A percentile compares a stretch with the other conserved stretches of the same genome.
Conservation (phyloP, 2,113 vertebrate species). For the Oryzias javanicus region DNA sequence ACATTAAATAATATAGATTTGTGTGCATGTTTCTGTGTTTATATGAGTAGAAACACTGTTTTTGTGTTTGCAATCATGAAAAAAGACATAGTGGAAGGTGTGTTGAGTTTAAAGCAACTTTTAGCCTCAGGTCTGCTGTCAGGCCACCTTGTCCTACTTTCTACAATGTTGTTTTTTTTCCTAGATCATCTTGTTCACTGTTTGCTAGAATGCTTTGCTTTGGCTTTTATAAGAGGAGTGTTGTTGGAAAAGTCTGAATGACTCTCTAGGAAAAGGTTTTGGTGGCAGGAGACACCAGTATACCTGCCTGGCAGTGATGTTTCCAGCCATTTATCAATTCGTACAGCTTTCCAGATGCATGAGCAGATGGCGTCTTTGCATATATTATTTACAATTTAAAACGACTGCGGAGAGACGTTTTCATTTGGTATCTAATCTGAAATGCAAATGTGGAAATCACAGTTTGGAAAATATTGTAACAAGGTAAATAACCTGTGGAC, state of each 20-base stretch:
- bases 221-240: conserved; percentile 31
- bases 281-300: not conserved
- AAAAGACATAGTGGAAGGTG: conserved; percentile 28
- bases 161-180: conserved; percentile 26
- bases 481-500: conserved; percentile 3
- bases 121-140: conserved; percentile 50
- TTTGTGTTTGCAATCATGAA: not conserved
- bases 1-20: conserved; percentile 37
- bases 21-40: not conserved
- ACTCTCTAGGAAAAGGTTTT: conserved; percentile 19
- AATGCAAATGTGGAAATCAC: conserved; percentile 27
- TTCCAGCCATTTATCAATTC: too few species aligned
- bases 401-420: conserved; percentile 25
- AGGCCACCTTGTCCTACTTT: conserved; percentile 38
- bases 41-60: not conserved
- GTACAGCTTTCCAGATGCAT: not conserved
- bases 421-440: conserved; percentile 34
- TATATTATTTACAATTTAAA: conserved; percentile 44
- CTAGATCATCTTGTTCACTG: conserved; percentile 53
- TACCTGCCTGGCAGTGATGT: too few species aligned
- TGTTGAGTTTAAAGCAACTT: conserved; percentile 56
- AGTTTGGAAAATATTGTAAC: conserved; percentile 28
- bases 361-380: conserved; percentile 47
- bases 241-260: conserved; percentile 35
- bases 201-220: conserved; percentile 23